These are phyloP conservation scores for Drosophila rhopaloa DNA, from an alignment of 1,140 invertebrate species.

Conservation along the genomic window DNA sequence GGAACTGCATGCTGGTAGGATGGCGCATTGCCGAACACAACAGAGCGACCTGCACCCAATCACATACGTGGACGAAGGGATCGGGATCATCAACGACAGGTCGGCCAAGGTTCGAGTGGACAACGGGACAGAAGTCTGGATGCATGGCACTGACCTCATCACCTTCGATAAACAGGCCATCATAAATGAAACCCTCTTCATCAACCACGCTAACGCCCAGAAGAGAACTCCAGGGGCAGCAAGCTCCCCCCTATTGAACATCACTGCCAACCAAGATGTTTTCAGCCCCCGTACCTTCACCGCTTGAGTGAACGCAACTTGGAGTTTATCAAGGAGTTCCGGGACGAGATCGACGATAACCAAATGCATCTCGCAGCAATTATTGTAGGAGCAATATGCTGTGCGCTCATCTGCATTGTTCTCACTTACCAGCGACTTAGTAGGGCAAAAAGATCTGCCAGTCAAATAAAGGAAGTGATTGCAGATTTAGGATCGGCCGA, in stretches of 20 bases:
- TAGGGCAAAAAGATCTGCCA: neutral
- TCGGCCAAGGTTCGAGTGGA: conserved; percentile 28
- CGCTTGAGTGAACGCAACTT: conserved; percentile 5
- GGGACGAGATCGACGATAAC: neutral
- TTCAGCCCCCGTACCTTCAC: neutral
- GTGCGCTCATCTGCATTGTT: too few relatives aligned
- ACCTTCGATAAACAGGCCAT: conserved; percentile 14
- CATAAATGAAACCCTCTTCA: conserved; percentile 21
- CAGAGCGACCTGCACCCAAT: conserved; percentile 7
- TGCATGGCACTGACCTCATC: conserved; percentile 25
- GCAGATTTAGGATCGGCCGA: neutral
- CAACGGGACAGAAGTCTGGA: conserved; percentile 16
- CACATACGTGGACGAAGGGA: conserved; percentile 1
- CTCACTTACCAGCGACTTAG: neutral
- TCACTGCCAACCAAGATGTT: neutral
- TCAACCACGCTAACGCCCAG: neutral
- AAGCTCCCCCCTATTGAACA: neutral
- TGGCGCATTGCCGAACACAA: conserved; percentile 18
- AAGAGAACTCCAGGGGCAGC: conserved; percentile 3
- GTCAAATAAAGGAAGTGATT: neutral
- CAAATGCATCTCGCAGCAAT: too few relatives aligned
- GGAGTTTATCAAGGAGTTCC: conserved; percentile 1
- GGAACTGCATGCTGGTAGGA: neutral
- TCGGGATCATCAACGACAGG: conserved; percentile 1
- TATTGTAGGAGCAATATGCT: neutral